phyloP scores from a whole-genome alignment of 2,113 vertebrate species.

The Varanus salvator region DNA sequence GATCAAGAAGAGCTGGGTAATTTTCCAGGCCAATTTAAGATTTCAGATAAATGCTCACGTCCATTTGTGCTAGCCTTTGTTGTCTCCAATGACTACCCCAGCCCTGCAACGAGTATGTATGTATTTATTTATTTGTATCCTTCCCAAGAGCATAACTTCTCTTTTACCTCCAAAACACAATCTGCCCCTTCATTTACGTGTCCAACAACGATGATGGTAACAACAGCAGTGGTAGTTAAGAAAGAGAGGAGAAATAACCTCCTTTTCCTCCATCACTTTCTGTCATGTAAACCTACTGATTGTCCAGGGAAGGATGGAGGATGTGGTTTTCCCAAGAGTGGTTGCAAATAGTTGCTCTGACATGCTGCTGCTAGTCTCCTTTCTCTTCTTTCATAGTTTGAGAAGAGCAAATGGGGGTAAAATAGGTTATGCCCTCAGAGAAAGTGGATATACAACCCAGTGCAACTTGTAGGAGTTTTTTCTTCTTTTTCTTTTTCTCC shows the following conservation, averaged over 20 bases:
- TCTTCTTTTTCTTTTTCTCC: too few relatives aligned
- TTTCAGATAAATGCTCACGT: not conserved
- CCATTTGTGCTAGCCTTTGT: not conserved
- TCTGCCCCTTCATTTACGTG: not conserved
- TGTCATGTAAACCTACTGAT: not conserved
- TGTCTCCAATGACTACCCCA: not conserved
- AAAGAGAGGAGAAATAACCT: not conserved
- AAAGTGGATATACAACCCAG: not conserved
- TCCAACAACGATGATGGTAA: not conserved
- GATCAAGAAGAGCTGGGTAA: not conserved
- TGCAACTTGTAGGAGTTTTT: not conserved
- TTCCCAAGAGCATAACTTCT: too few relatives aligned
- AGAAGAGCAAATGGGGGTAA: not conserved
- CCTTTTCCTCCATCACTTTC: not conserved
- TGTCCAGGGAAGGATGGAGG: not conserved
- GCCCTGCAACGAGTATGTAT: not conserved
- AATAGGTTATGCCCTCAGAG: not conserved
- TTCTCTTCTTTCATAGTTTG: not conserved
- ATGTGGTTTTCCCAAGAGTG: not conserved
- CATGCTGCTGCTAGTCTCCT: not conserved
- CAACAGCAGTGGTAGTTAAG: not conserved
- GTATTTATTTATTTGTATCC: too few relatives aligned
- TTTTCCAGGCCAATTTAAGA: too few relatives aligned
- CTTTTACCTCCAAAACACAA: not conserved
- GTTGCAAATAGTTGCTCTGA: not conserved